A percentile compares a stretch with the other conserved stretches of the same genome.
Conservation (phyloP, 2,888 invertebrate genomes). For the Meloe dianella region DNA sequence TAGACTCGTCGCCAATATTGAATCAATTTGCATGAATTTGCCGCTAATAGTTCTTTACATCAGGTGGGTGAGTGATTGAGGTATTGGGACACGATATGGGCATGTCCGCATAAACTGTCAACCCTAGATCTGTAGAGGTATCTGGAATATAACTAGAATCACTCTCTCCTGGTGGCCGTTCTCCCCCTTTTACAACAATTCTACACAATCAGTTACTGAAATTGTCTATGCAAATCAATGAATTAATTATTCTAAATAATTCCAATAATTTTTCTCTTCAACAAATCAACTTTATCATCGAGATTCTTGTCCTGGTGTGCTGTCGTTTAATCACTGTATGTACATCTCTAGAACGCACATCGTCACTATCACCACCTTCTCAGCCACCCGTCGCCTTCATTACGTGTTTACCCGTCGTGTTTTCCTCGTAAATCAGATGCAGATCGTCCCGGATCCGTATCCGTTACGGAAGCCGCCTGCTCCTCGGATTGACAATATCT, state of each 20-base stretch:
- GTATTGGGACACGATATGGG: conserved; percentile 57
- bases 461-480: conserved; percentile 35
- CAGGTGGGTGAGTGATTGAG: conserved; percentile 58
- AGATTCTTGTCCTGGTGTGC: conserved; percentile 24
- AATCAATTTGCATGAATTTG: conserved; percentile 56
- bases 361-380: conserved; percentile 6
- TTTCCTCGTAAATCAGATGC: conserved; percentile 57
- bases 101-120: conserved; percentile 50
- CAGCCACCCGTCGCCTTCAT: conserved; percentile 47
- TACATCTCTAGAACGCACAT: not conserved
- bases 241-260: conserved; percentile 11
- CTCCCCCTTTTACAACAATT: conserved; percentile 13
- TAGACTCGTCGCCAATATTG: conserved; percentile 41
- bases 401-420: conserved; percentile 52
- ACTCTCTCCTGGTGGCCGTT: conserved; percentile 16
- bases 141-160: conserved; percentile 18
- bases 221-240: conserved; percentile 23
- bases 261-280: not conserved
- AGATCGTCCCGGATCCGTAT: conserved; percentile 41
- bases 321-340: conserved; percentile 31
- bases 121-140: conserved; percentile 28
- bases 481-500: conserved; percentile 57
- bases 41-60: conserved; percentile 54
- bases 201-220: conserved; percentile 9
- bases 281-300: not conserved